Evolutionary conservation across 1,140 invertebrate genomes (phyloP).

Genomic region (Linepithema humile): DNA sequence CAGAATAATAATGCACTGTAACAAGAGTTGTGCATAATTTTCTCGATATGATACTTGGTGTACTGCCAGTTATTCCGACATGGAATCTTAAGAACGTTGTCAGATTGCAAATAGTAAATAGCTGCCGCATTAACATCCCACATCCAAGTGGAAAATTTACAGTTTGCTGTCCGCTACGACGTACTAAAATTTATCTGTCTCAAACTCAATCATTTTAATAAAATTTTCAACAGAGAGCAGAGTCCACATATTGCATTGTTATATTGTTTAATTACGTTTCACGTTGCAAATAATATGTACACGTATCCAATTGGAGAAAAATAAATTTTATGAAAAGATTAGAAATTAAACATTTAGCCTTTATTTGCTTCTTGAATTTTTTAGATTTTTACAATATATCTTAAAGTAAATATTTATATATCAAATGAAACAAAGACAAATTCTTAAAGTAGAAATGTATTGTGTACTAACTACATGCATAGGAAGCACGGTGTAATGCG

Average conservation of each 20-base stretch:
- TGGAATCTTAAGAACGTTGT: conserved; percentile 55
- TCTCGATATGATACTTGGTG: background rate
- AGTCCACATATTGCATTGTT: background rate
- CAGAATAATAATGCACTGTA: conserved; percentile 11
- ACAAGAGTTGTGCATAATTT: conserved; percentile 44
- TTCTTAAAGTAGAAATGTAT: background rate
- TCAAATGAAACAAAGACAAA: background rate
- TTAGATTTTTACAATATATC: no score
- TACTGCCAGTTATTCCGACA: conserved; percentile 45
- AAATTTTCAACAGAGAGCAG: background rate
- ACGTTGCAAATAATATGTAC: background rate
- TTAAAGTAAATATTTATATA: no score
- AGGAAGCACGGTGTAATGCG: background rate
- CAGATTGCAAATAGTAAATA: conserved; percentile 56
- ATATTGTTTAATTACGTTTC: background rate
- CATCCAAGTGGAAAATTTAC: conserved; percentile 57
- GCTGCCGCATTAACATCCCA: conserved; percentile 29
- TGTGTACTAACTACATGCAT: no score
- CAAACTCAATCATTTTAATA: background rate
- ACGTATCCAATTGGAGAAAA: background rate
- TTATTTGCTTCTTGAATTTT: background rate
- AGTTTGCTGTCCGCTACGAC: conserved; percentile 28
- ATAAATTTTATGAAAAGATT: background rate
- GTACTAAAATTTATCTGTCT: background rate
- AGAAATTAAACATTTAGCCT: background rate